Evolutionary conservation across 2,797 vertebrate species (phyloP), one percentile per base, ranked within the genome.

Genomic region (Melanogrammus aeglefinus): DNA sequence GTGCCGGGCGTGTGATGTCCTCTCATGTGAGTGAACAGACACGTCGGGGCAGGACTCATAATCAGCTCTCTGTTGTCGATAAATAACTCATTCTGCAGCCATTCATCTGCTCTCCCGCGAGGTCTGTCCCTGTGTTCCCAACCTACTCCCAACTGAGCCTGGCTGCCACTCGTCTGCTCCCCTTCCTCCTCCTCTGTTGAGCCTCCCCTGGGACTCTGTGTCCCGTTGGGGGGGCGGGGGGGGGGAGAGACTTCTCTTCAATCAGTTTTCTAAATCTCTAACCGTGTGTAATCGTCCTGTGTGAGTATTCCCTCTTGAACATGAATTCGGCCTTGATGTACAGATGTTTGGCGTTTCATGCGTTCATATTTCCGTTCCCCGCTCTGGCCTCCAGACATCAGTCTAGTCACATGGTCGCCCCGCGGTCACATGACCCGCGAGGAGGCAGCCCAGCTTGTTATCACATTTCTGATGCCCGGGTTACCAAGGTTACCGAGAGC

Each of bases 61-160:
- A 33, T 72, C 70, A 18, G 27, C 31, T 35, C 70, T 72, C 70
- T 72, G 70, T 72, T 72, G 70, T 72, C 29, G 33, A 72, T 72
- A 72, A 72, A 72, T 72, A 72, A 72, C 27, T 29, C 29, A 71
- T 72, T 18, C 70, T 72, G 13, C 31, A 16, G 70, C 70, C 12
- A 33, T 72, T 29, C 27, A 72, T 33, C 70, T 14, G 27, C 29
- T 72, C 31, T 72, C 70, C 70, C 29, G 70, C 12, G 29, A 72
- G 70, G 70, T 29, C 18, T 72, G 27, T 29, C 14, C 66, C 24
- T 31, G 12, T 31, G 27, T 72, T 13, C 29, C 29, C 18, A n/a
- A n/a, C 57, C 8, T 27, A 66, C 57, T 66, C 57, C 57, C 57
- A 10, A n/a, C 57, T 27, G 21, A 66, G 57, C 57, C 21, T 1